These are phyloP conservation scores for Speoplatyrhinus poulsoni DNA, from an alignment of 2,113 vertebrate species.

Conservation along the genomic window DNA sequence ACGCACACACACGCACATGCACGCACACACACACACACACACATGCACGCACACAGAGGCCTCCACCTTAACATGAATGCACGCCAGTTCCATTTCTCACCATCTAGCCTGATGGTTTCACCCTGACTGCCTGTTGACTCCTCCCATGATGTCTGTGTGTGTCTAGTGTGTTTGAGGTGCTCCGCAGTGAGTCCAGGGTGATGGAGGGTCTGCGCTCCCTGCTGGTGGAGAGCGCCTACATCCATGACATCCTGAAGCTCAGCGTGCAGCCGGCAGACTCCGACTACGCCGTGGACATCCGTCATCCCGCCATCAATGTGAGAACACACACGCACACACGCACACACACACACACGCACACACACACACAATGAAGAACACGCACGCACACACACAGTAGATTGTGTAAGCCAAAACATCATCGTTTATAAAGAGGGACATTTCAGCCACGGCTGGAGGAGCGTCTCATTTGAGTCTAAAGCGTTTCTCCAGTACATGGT, in stretches of 20 bases:
- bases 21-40: too few relatives aligned
- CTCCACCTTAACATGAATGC: not conserved
- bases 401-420: too few relatives aligned
- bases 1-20: too few relatives aligned
- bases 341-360: not conserved
- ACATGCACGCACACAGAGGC: not conserved
- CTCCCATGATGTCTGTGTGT: too few relatives aligned
- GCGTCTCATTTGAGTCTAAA: too few relatives aligned
- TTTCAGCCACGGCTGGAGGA: too few relatives aligned
- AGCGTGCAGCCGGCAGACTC: conserved; percentile 92
- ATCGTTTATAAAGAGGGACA: too few relatives aligned
- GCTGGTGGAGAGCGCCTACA: conserved; percentile 84
- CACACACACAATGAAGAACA: too few relatives aligned
- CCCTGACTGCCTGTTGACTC: too few relatives aligned
- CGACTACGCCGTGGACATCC: conserved; percentile 94
- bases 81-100: too few relatives aligned
- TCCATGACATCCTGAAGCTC: conserved; percentile 92
- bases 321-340: conserved; percentile 42
- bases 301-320: conserved; percentile 89
- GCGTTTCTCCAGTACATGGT: too few relatives aligned
- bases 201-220: conserved; percentile 95
- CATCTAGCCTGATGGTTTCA: not conserved
- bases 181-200: conserved; percentile 89
- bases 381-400: too few relatives aligned
- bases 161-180: conserved; percentile 87